Evolutionary conservation across 2,113 vertebrate genomes (phyloP).

Genomic region (Balaeniceps rex): DNA sequence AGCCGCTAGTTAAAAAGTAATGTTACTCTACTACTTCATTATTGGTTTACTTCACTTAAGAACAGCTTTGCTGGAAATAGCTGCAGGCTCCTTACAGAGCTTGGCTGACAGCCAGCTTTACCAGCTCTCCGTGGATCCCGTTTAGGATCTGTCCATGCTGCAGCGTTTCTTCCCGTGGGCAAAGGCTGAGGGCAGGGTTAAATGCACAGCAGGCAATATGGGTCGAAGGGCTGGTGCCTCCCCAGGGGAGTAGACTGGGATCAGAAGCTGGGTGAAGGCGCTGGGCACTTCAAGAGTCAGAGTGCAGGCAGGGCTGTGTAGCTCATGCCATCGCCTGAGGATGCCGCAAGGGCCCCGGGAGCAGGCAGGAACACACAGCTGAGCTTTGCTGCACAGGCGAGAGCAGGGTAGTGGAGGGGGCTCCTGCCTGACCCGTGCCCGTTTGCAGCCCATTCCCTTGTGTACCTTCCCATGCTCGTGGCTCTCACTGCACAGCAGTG

Average conservation of each 20-base stretch:
- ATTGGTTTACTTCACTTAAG: background rate
- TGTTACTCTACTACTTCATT: background rate
- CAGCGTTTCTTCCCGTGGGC: background rate
- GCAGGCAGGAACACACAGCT: background rate
- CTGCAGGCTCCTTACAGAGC: background rate
- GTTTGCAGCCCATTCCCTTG: slow-evolving; percentile 61
- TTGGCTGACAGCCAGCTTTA: background rate
- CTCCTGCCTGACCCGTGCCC: slow-evolving; percentile 78
- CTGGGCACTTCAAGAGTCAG: background rate
- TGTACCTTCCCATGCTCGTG: background rate
- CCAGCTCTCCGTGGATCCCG: background rate
- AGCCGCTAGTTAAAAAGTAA: background rate
- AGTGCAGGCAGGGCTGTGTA: background rate
- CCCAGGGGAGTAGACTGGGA: background rate
- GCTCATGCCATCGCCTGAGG: background rate
- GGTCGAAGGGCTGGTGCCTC: background rate
- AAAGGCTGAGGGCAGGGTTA: background rate
- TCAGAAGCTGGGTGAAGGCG: background rate
- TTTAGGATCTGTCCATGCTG: background rate
- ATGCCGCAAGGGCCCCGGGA: no score
- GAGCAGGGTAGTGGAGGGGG: background rate
- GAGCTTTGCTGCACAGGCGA: background rate
- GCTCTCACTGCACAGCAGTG: background rate
- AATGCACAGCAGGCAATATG: fast-evolving
- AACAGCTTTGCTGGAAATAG: background rate